phyloP scores from a whole-genome alignment of 2,888 invertebrate species.

The Lingula anatina region DNA sequence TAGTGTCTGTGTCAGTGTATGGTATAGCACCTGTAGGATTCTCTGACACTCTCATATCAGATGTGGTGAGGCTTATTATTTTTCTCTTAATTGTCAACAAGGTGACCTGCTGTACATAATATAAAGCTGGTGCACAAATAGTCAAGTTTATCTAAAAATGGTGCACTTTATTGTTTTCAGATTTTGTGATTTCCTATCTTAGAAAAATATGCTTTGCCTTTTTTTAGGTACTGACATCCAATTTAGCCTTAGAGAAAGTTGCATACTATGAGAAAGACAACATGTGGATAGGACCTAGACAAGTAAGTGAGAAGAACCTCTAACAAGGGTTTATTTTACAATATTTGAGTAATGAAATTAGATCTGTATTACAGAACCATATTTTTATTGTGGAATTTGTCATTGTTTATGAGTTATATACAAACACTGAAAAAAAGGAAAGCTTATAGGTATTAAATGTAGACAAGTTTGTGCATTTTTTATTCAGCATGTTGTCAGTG shows the following conservation, averaged over 20 bases:
- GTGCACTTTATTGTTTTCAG: neutral
- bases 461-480: too few species aligned
- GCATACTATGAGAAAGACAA: slow-evolving; percentile 62
- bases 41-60: slow-evolving; percentile 64
- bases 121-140: too few species aligned
- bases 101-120: too few species aligned
- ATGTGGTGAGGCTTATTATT: slow-evolving; percentile 19
- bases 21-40: slow-evolving; percentile 93
- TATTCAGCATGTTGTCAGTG: too few species aligned
- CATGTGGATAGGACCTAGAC: slow-evolving; percentile 95
- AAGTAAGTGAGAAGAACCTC: slow-evolving; percentile 55
- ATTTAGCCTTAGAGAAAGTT: slow-evolving; percentile 73
- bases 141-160: too few species aligned
- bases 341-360: slow-evolving; percentile 1
- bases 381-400: too few species aligned
- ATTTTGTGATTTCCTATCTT: too few species aligned
- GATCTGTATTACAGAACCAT: too few species aligned
- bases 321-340: neutral
- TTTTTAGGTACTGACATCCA: slow-evolving; percentile 79
- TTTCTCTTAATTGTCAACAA: too few species aligned
- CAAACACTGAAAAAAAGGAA: too few species aligned
- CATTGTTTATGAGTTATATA: too few species aligned
- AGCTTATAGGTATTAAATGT: too few species aligned
- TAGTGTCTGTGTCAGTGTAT: slow-evolving; percentile 85
- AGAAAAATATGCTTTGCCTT: slow-evolving; percentile 55